Percentiles rank a stretch among this genome's conserved stretches.
Evolutionary conservation across 2,113 vertebrate species (phyloP).

Genomic region (Athene cunicularia): DNA sequence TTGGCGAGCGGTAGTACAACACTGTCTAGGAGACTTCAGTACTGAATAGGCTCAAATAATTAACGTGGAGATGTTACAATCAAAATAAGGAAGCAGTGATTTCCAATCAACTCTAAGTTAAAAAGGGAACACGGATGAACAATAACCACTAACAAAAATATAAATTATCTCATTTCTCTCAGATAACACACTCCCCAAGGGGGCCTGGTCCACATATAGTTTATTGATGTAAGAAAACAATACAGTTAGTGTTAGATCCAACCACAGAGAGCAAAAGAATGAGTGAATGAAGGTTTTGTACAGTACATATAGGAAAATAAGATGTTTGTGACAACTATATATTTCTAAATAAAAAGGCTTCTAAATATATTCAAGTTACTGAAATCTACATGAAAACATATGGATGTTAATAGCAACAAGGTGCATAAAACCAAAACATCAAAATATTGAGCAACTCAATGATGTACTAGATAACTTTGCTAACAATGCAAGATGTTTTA

Average conservation of each 20-base stretch:
- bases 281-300: conserved; percentile 79
- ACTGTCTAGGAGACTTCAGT: conserved; percentile 41
- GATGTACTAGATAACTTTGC: conserved; percentile 77
- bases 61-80: conserved; percentile 4
- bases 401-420: conserved; percentile 85
- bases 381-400: conserved; percentile 81
- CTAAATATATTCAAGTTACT: conserved; percentile 82
- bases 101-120: conserved; percentile 41
- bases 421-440: conserved; percentile 87
- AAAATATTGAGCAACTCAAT: conserved; percentile 80
- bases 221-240: conserved; percentile 93
- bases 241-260: conserved; percentile 94
- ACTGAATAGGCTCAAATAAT: conserved; percentile 47
- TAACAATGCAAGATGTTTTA: conserved; percentile 79
- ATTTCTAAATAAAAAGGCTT: conserved; percentile 78
- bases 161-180: conserved; percentile 62
- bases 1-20: conserved; percentile 55
- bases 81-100: conserved; percentile 36
- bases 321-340: conserved; percentile 77
- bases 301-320: conserved; percentile 83
- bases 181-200: conserved; percentile 71
- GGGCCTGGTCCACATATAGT: conserved; percentile 90
- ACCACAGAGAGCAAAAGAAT: conserved; percentile 82
- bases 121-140: conserved; percentile 49
- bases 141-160: conserved; percentile 68